Conservation (phyloP, 2,888 invertebrate genomes). For the Ophraella communa region DNA sequence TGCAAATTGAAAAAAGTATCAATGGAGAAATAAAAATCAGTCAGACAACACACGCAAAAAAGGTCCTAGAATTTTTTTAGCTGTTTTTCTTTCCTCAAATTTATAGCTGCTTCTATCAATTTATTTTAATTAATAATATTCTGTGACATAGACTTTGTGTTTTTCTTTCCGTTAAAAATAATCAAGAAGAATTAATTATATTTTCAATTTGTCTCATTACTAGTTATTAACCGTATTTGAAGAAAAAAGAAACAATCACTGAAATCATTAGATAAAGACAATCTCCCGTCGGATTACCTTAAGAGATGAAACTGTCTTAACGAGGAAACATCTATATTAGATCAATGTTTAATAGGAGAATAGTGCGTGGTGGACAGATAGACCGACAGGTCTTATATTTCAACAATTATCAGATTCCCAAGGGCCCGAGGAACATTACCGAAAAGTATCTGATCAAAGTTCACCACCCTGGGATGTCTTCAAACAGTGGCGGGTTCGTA, state of each 20-base stretch:
- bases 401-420: slow-evolving; percentile 58
- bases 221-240: too few species aligned
- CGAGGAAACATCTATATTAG: slow-evolving; percentile 48
- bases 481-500: slow-evolving; percentile 42
- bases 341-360: slow-evolving; percentile 48
- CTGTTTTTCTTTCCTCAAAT: too few species aligned
- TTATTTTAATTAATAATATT: too few species aligned
- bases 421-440: slow-evolving; percentile 45
- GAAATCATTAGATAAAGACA: not conserved
- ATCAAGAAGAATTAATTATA: too few species aligned
- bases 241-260: not conserved
- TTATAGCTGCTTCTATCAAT: too few species aligned
- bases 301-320: slow-evolving; percentile 40
- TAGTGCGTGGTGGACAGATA: slow-evolving; percentile 49
- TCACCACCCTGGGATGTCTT: slow-evolving; percentile 45
- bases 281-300: slow-evolving; percentile 36
- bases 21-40: too few species aligned
- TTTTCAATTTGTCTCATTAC: too few species aligned
- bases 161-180: too few species aligned
- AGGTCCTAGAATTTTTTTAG: too few species aligned
- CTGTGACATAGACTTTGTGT: too few species aligned
- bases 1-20: too few species aligned
- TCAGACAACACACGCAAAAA: too few species aligned
- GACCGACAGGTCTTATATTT: slow-evolving; percentile 57
- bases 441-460: slow-evolving; percentile 42